Evolutionary conservation across 35 echinoderm and acorn worm genomes (phyloP), one percentile per base, ranked within the genome.

Genomic region (Apostichopus japonicus): DNA sequence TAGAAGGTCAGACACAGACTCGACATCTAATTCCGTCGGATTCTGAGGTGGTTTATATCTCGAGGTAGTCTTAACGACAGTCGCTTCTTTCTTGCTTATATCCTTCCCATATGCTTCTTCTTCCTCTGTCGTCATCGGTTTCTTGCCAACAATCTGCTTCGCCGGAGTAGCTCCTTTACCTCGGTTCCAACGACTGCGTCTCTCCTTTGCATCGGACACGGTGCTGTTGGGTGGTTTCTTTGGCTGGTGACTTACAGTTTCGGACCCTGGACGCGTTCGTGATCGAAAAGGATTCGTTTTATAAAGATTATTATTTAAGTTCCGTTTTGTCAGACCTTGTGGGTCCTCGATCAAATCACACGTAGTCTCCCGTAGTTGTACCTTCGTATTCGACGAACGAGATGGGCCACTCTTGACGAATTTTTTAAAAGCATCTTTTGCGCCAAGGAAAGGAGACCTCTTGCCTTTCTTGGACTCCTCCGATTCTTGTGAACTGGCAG

Each of bases 31-130:
- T 11, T 91, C 90, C 22, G 90, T 91, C 17, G 90, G 90, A 53
- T 91, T 91, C 67, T 91, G 90, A 57, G 90, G 33, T 5, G 90
- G 90, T 59, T 91, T 91, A 53, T n/a, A 56, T 79, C 55, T 79
- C 52, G 86, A 72, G 53, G 27, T 65, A 8, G 59, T 27, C 19
- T 89, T 89, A 0, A 72, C 62, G 11, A 65, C 62, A 51, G 61
- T 10, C 8, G 67, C 10, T 19, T 89, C 86, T 44, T 79, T 77
- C 6, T 77, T 33, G n/a, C 21, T 7, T 13, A n/a, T 19, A 5
- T 91, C 77, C 15, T 91, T 79, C 10, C 22, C 90, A 54, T 77
- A 23, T 5, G 10, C 33, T 0, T 23, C 63, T 3, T 51, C 58
- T 1, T 57, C 44, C 22, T 89, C 63, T 23, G 2, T 19, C 24